These are phyloP conservation scores for Acleris sparsana DNA, from an alignment of 2,888 invertebrate genomes.

Conservation along the genomic window DNA sequence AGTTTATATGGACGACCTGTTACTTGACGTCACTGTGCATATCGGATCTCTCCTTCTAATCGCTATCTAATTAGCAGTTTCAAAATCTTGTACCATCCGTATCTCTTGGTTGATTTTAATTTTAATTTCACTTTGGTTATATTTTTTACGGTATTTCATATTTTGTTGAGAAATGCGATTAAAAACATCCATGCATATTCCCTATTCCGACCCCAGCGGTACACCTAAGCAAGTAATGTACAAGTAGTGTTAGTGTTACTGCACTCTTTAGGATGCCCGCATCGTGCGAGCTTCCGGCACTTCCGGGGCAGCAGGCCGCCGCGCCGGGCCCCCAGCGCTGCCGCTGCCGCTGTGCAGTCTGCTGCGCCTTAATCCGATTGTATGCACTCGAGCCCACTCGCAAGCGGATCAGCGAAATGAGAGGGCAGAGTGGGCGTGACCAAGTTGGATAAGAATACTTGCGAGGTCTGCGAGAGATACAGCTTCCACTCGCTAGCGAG, in stretches of 20 bases:
- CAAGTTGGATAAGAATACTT: slow-evolving; percentile 62
- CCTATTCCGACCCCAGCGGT: not conserved
- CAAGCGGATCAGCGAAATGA: slow-evolving; percentile 51
- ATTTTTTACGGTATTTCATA: too few species aligned
- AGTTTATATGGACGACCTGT: too few species aligned
- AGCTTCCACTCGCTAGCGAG: too few species aligned
- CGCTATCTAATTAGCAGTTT: too few species aligned
- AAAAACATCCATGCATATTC: too few species aligned
- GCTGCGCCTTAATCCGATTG: slow-evolving; percentile 34
- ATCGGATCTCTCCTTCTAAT: too few species aligned
- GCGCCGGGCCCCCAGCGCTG: not conserved
- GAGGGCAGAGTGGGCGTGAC: slow-evolving; percentile 57
- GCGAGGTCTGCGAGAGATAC: too few species aligned
- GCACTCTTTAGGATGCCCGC: slow-evolving; percentile 7
- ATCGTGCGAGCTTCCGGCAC: not conserved
- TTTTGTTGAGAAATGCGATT: too few species aligned
- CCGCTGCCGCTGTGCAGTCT: not conserved
- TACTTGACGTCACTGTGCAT: too few species aligned
- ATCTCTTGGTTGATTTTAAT: too few species aligned
- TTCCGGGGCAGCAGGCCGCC: not conserved
- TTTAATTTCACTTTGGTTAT: too few species aligned
- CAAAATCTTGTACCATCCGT: too few species aligned
- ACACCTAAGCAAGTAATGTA: not conserved
- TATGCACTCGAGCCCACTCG: slow-evolving; percentile 38
- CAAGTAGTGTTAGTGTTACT: not conserved